phyloP scores from a whole-genome alignment of 2,797 vertebrate species.

The Diglossa cyanea region DNA sequence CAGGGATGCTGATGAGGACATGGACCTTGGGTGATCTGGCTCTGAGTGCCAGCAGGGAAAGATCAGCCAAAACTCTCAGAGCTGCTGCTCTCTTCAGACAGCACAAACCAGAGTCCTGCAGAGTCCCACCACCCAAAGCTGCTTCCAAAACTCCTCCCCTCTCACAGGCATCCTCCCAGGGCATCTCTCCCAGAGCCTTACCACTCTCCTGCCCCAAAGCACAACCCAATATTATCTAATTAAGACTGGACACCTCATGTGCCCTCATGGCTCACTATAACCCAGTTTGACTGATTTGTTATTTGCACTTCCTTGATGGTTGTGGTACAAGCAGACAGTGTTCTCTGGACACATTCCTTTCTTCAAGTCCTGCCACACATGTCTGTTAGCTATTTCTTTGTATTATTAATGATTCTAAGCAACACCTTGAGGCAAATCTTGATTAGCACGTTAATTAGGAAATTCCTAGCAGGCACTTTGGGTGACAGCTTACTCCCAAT shows the following conservation, averaged over 20 bases:
- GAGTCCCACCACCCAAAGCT: neutral
- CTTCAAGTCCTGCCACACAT: neutral
- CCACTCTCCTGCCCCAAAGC: neutral
- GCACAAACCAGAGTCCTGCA: neutral
- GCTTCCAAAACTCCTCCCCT: neutral
- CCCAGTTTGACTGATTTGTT: neutral
- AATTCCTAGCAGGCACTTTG: neutral
- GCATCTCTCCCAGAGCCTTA: neutral
- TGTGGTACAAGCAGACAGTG: neutral
- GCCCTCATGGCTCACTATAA: neutral
- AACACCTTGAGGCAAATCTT: conserved; percentile 39
- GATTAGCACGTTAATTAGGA: conserved; percentile 49
- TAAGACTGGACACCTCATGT: neutral
- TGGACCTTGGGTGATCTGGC: neutral
- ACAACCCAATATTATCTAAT: neutral
- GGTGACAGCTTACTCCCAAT: neutral
- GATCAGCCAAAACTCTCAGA: neutral
- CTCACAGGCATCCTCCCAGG: neutral
- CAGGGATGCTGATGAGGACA: too few relatives aligned
- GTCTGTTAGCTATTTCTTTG: neutral
- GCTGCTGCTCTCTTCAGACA: neutral
- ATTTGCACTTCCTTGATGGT: neutral
- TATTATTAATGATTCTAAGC: conserved; percentile 31
- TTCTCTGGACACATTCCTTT: neutral
- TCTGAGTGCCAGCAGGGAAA: fast-evolving